phyloP scores from a whole-genome alignment of 2,797 vertebrate species.

The Crypturellus tataupa region DNA sequence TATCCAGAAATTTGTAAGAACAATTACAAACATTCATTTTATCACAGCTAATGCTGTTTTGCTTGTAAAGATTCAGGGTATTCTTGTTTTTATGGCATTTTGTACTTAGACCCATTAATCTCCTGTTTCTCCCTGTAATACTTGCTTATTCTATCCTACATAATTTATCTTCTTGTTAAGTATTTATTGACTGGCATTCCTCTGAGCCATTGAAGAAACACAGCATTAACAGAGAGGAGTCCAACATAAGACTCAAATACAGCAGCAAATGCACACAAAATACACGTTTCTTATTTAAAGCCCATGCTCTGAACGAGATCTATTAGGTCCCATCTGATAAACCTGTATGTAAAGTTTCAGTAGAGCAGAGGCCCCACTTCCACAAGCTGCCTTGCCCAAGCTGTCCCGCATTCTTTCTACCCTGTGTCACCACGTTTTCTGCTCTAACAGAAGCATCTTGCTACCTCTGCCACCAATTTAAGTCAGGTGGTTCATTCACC shows the following conservation, averaged over 20 bases:
- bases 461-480: not conserved
- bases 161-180: slow-evolving; percentile 52
- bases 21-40: slow-evolving; percentile 13
- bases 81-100: slow-evolving; percentile 18
- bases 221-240: not conserved
- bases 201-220: slow-evolving; percentile 49
- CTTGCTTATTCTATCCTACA: slow-evolving; percentile 10
- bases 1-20: not conserved
- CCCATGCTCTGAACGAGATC: not conserved
- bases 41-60: not conserved
- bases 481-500: rapidly evolving
- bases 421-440: rapidly evolving
- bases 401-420: not conserved
- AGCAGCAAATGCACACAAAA: not conserved
- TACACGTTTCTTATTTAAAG: not conserved
- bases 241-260: slow-evolving; percentile 30
- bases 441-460: not conserved
- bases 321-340: not conserved
- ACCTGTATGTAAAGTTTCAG: not conserved
- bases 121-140: not conserved
- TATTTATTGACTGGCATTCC: slow-evolving; percentile 55
- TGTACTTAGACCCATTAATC: slow-evolving; percentile 12
- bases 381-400: not conserved
- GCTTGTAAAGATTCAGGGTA: not conserved
- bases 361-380: not conserved